Evolutionary conservation across 2,797 vertebrate species (phyloP), one percentile per base, ranked within the genome.

Genomic region (Sternarchorhynchus goeldii): DNA sequence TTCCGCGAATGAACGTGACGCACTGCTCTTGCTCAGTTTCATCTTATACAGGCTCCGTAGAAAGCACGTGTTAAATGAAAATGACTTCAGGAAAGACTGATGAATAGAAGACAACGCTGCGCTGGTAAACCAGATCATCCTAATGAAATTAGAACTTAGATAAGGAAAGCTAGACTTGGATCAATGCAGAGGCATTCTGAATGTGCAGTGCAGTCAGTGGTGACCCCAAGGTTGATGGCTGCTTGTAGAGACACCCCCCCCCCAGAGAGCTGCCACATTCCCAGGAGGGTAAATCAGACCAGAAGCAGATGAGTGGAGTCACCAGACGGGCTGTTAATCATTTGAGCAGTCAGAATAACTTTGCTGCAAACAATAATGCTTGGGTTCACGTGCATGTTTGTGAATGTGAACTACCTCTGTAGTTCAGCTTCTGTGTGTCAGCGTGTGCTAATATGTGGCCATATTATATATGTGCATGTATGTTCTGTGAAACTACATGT

Each of bases 261-360:
- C 58, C 67, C 64, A 75, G 78, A 62, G 69, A 78, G 65, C 82
- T 85, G 87, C 86, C 85, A 91, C 89, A 90, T 91, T 88, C 87
- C 88, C 87, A 82, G 86, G 73, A 69, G 82, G 63, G 69, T 84
- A 86, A 87, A 88, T 83, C 81, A 90, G 85, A 88, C 88, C 82
- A 78, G 83, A 83, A 89, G 85, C 84, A 85, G 86, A 89, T 88
- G 88, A 89, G 87, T 84, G 66, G 75, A 78, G 82, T 85, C 83
- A 85, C 76, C 68, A 74, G 73, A 83, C 83, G 81, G 83, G 83
- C 17, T 78, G 67, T 81, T 82, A 85, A 86, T 84, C 79, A 75
- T 75, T 69, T 68, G 34, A 50, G n/a, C 69, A 79, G 57, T 69
- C 45, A 73, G 72, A 21, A 72, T 62, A 62, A 79, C 25, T 60